A percentile compares a stretch with the other conserved stretches of the same genome.
Conservation (phyloP, 2,888 invertebrate species). For the Leptinotarsa rubiginosa region DNA sequence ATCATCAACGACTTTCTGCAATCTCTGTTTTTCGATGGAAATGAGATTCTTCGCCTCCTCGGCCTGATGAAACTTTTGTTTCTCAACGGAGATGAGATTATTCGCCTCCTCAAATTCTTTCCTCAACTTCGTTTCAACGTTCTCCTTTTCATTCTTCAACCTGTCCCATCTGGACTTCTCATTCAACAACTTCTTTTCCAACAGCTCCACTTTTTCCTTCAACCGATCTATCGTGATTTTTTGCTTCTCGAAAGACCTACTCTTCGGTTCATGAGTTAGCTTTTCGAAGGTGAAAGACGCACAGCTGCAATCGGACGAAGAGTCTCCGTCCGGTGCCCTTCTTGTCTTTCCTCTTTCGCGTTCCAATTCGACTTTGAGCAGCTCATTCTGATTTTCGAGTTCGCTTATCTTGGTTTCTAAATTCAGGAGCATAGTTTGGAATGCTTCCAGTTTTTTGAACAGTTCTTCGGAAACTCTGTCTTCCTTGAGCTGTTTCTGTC, state of each 20-base stretch:
- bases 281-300: constrained; percentile 21
- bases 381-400: constrained; percentile 34
- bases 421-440: constrained; percentile 27
- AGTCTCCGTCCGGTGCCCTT: constrained; percentile 19
- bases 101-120: constrained; percentile 12
- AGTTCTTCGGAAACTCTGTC: constrained; percentile 26
- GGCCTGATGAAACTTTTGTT: constrained; percentile 10
- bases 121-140: constrained; percentile 1
- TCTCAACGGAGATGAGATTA: constrained; percentile 12
- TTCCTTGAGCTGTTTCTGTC: constrained; percentile 25
- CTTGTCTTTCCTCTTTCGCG: constrained; percentile 25
- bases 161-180: constrained; percentile 33
- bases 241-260: constrained; percentile 47
- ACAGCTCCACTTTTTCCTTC: constrained; percentile 36
- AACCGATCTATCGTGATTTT: constrained; percentile 47
- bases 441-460: constrained; percentile 23
- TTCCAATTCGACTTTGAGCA: constrained; percentile 31
- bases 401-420: constrained; percentile 32
- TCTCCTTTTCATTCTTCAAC: constrained; percentile 14
- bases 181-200: constrained; percentile 27
- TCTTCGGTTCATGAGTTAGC: constrained; percentile 21
- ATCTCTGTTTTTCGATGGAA: constrained; percentile 27
- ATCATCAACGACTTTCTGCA: constrained; percentile 29
- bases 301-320: constrained; percentile 32
- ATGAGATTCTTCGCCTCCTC: constrained; percentile 6